Conservation (phyloP, 64 coral and sea anemone species). For the Orbicella faveolata region DNA sequence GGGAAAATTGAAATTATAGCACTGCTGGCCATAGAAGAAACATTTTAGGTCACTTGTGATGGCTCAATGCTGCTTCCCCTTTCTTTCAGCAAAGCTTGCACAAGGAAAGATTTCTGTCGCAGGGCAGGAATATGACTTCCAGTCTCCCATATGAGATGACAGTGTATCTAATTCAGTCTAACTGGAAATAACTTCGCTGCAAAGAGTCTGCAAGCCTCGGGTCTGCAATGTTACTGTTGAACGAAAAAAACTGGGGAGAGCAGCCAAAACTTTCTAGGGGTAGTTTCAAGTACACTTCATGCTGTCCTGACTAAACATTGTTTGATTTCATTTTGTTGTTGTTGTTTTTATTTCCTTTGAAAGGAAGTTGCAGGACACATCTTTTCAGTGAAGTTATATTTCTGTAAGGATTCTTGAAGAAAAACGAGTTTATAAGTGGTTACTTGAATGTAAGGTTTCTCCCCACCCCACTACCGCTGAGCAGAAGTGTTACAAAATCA, state of each 20-base stretch:
- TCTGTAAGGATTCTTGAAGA: background rate
- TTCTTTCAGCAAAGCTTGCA: conserved; percentile 71
- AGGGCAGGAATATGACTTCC: conserved; percentile 30
- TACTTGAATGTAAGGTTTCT: background rate
- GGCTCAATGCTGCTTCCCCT: conserved; percentile 8
- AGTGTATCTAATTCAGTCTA: conserved; percentile 52
- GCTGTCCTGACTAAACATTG: background rate
- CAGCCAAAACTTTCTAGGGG: background rate
- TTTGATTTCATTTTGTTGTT: background rate
- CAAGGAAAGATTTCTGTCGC: conserved; percentile 71
- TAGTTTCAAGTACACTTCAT: background rate
- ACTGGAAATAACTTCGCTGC: conserved; percentile 53
- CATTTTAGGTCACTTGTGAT: no score
- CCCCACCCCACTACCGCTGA: background rate
- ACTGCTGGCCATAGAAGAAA: no score
- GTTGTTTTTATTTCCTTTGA: background rate
- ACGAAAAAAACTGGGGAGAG: background rate
- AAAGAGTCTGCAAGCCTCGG: conserved; percentile 20
- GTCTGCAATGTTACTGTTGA: conserved; percentile 28
- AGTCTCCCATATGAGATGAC: conserved; percentile 60
- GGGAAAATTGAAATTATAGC: no score
- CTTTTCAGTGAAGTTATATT: background rate
- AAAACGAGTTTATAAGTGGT: no score
- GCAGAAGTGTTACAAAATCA: background rate
- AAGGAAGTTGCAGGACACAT: background rate